phyloP scores from a whole-genome alignment of 2,797 vertebrate genomes.

The Sebastes oblongus region DNA sequence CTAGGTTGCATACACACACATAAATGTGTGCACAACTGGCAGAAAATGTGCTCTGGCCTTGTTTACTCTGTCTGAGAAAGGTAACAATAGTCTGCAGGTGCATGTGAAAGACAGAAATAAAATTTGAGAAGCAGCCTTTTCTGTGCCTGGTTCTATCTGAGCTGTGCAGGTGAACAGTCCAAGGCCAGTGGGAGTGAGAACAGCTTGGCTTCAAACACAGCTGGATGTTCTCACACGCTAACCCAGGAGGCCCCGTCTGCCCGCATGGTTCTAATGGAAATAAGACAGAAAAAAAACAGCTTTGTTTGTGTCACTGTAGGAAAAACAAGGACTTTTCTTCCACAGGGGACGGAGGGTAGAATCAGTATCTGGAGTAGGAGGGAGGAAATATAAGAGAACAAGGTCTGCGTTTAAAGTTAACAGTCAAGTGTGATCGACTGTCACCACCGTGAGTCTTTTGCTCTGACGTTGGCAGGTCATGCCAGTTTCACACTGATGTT shows the following conservation, averaged over 20 bases:
- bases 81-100: constrained; percentile 5
- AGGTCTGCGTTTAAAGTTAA: background rate
- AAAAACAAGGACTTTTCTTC: constrained; percentile 21
- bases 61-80: constrained; percentile 6
- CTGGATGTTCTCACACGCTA: constrained; percentile 59
- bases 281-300: constrained; percentile 11
- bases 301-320: constrained; percentile 21
- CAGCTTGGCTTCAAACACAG: constrained; percentile 55
- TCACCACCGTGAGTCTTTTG: background rate
- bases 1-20: background rate
- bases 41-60: background rate
- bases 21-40: background rate
- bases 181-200: constrained; percentile 64
- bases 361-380: constrained; percentile 8
- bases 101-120: background rate
- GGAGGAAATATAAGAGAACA: background rate
- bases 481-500: background rate
- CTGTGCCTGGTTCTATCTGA: constrained; percentile 24
- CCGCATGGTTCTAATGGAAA: background rate
- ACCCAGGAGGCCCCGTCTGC: constrained; percentile 24
- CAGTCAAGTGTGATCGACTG: background rate
- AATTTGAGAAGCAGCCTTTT: constrained; percentile 29
- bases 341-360: background rate
- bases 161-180: constrained; percentile 64
- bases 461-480: background rate